Percentiles rank a stretch among this genome's conserved stretches.
Conservation (phyloP, 2,888 invertebrate species). For the Acrobasis consociella region DNA sequence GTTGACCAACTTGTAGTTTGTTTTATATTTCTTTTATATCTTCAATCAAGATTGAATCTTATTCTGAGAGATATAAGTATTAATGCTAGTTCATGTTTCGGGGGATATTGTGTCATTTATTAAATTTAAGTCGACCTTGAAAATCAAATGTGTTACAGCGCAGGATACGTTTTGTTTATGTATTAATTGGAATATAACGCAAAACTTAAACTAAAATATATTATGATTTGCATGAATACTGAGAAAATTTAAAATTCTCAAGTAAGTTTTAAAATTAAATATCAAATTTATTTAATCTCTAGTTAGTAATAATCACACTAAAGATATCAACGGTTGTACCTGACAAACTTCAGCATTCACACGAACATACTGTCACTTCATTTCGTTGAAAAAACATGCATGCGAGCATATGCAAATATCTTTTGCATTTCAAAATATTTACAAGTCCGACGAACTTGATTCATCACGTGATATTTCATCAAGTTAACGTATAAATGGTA, state of each 20-base stretch:
- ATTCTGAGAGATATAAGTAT: background rate
- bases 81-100: background rate
- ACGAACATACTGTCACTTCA: background rate
- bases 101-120: background rate
- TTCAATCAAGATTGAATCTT: constrained; percentile 10
- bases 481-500: no score
- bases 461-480: background rate
- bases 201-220: background rate
- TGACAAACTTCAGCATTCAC: background rate
- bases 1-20: constrained; percentile 18
- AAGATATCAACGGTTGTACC: background rate
- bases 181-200: background rate
- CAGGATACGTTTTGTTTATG: background rate
- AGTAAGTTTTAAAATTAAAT: background rate
- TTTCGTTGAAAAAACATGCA: background rate
- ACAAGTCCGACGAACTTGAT: background rate
- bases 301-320: no score
- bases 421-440: background rate
- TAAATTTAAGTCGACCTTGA: constrained; percentile 5
- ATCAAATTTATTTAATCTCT: no score
- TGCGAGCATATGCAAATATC: background rate
- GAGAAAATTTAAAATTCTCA: background rate
- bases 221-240: background rate
- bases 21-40: constrained; percentile 16
- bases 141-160: background rate